These are phyloP conservation scores for Acanthaster planci DNA, from an alignment of 35 echinoderm and acorn worm species.

Conservation along the genomic window DNA sequence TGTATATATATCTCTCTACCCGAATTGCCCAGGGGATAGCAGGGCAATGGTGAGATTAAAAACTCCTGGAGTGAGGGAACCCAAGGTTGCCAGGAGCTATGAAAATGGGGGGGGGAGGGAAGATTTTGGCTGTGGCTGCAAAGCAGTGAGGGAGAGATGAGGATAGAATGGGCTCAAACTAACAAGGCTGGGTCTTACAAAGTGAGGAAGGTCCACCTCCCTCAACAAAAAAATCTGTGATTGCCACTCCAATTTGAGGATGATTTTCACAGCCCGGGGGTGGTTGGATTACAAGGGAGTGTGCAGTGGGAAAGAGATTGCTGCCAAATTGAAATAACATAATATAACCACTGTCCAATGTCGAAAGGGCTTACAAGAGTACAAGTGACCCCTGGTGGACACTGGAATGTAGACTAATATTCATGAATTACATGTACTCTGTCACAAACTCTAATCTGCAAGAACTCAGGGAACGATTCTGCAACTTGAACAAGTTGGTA, in stretches of 20 bases:
- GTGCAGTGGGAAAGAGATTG: neutral
- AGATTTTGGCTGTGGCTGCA: too few species aligned
- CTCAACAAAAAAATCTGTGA: neutral
- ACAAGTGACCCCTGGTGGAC: neutral
- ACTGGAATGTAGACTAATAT: too few species aligned
- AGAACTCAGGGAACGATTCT: too few species aligned
- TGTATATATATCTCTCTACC: neutral
- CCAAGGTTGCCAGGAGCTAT: too few species aligned
- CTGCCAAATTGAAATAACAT: conserved; percentile 11
- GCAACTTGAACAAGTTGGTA: too few species aligned
- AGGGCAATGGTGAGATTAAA: neutral
- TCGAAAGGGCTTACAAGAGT: neutral
- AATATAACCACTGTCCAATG: neutral
- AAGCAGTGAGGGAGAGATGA: too few species aligned
- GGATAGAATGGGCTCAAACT: too few species aligned
- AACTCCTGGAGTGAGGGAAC: neutral
- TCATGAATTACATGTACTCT: too few species aligned
- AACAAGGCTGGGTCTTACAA: too few species aligned
- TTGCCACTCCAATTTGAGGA: neutral
- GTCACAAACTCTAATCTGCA: too few species aligned
- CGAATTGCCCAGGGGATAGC: conserved; percentile 2
- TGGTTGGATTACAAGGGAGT: neutral
- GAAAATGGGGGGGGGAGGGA: too few species aligned
- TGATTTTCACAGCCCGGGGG: conserved; percentile 20
- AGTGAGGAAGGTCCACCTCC: too few species aligned